phyloP scores from a whole-genome alignment of 2,113 vertebrate genomes.

The Hypocryptadius cinnamomeus region DNA sequence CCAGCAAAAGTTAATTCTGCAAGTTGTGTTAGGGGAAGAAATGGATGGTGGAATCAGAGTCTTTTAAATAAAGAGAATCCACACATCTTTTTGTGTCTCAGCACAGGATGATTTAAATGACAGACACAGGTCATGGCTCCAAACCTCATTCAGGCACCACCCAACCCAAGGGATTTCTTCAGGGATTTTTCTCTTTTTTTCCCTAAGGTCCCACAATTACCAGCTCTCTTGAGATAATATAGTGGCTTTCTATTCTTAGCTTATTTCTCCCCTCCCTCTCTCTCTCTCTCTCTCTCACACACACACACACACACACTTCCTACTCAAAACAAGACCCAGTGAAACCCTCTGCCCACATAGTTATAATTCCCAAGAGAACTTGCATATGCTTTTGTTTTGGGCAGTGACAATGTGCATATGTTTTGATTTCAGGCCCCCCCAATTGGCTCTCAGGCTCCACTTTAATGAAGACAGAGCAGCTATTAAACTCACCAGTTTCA shows the following conservation, averaged over 20 bases:
- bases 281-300: not conserved
- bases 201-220: not conserved
- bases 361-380: conserved; percentile 48
- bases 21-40: not conserved
- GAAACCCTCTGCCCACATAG: conserved; percentile 53
- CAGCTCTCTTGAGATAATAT: conserved; percentile 4
- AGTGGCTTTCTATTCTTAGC: conserved; percentile 50
- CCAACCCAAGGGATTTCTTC: not conserved
- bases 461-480: conserved; percentile 27
- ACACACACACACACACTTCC: conserved; percentile 11
- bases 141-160: not conserved
- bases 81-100: not conserved
- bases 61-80: not conserved
- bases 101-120: not conserved
- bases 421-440: conserved; percentile 32
- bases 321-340: conserved; percentile 53
- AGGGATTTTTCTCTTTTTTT: not conserved
- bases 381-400: conserved; percentile 64
- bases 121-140: not conserved
- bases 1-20: not conserved
- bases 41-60: not conserved
- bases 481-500: not conserved
- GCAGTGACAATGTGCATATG: conserved; percentile 56
- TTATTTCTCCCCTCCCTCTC: not conserved
- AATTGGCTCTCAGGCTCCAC: not conserved